phyloP scores from a whole-genome alignment of 2,113 vertebrate species.

The Chauna torquata region DNA sequence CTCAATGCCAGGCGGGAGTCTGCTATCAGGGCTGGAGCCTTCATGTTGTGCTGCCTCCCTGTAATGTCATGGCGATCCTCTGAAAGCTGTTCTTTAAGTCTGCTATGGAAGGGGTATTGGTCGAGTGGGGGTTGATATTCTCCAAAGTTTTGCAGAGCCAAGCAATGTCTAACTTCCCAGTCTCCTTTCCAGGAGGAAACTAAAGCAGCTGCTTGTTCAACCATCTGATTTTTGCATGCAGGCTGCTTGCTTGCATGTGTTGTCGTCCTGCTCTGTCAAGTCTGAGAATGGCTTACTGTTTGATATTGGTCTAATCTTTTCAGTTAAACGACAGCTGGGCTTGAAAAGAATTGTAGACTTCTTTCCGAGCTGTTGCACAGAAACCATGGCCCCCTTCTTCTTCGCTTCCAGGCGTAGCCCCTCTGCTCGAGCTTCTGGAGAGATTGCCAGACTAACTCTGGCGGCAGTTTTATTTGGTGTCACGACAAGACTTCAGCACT shows the following conservation, averaged over 20 bases:
- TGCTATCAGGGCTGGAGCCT: background rate
- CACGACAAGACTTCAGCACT: background rate
- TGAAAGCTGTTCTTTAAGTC: background rate
- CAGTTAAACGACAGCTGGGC: background rate
- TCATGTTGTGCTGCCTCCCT: background rate
- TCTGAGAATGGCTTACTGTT: slow-evolving; percentile 18
- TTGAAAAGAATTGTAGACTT: slow-evolving; percentile 1
- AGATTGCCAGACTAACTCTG: background rate
- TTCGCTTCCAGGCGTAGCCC: background rate
- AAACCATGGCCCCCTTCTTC: background rate
- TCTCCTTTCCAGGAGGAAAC: background rate
- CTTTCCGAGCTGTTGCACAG: background rate
- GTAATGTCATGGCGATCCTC: background rate
- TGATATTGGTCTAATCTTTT: slow-evolving; percentile 12
- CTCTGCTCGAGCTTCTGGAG: background rate
- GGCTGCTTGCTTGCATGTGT: background rate
- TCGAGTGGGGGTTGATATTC: background rate
- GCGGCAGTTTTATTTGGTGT: background rate
- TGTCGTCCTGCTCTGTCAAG: background rate
- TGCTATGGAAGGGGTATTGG: background rate
- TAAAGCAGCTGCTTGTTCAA: background rate
- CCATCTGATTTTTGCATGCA: background rate
- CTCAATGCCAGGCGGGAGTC: background rate
- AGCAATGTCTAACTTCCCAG: background rate
- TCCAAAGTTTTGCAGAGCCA: background rate